Evolutionary conservation across 1,140 invertebrate species (phyloP), one percentile per base, ranked within the genome.

Genomic region (Chlorops oryzae): DNA sequence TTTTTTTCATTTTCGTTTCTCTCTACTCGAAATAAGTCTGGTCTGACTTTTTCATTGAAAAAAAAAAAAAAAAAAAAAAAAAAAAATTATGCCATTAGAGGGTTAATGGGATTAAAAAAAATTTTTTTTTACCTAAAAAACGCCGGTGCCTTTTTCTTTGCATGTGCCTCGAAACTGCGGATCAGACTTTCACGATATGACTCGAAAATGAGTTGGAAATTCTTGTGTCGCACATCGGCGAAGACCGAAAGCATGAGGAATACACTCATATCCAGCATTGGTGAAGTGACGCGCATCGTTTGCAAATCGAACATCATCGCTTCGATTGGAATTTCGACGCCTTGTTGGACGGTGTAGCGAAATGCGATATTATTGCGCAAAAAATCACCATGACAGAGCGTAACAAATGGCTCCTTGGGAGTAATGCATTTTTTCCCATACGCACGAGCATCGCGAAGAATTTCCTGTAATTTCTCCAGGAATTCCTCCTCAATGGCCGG

Each of bases 291-390:
- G 0, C 65, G 51, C 21, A 72, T 13, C 1, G 69, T 72, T 54
- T 72, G 69, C 38, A 71, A 65, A 56, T 72, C 69, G 24, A 72
- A 72, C 69, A 71, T 72, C 57, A 71, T 67, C 4, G 62, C 56
- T 3, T 59, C 64, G 23, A 48, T 22, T 2, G 69, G 68, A 9
- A 47, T 37, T 2, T 57, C 62, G 13, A 40, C 13, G 23, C 24
- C 34, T 39, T 55, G 12, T 18, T 9, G 22, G 13, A 23, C 12
- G 48, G 18, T 23, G 25, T 66, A 63, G 37, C 53, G 64, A 34
- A 58, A 72, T 4, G 69, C 69, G 13, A 72, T 56, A 51, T 72
- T 72, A 27, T 72, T 72, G n/a, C 69, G 39, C 24, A 72, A 22
- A 53, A 58, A 72, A 22, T 72, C 69, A 0, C 68, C 68, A 18